phyloP scores from a whole-genome alignment of 2,797 vertebrate genomes.

The Gallinago solitaria region DNA sequence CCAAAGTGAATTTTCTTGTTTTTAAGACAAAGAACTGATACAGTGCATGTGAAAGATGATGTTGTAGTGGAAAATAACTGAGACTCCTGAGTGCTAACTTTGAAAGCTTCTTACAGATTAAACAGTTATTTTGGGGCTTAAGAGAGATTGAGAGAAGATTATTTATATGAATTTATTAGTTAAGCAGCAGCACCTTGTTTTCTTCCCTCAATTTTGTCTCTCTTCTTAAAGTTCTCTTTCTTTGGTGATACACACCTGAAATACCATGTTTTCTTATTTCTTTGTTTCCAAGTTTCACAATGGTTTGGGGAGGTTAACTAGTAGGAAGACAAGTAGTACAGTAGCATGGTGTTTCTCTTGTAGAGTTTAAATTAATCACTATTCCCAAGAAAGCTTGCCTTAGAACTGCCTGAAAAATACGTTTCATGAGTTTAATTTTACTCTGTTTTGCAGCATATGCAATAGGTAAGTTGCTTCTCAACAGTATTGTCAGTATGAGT shows the following conservation, averaged over 20 bases:
- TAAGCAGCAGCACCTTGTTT: background rate
- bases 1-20: background rate
- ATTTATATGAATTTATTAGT: constrained; percentile 41
- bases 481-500: background rate
- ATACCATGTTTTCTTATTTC: background rate
- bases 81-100: constrained; percentile 47
- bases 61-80: constrained; percentile 55
- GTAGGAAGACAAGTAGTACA: background rate
- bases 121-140: constrained; percentile 34
- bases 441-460: background rate
- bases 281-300: background rate
- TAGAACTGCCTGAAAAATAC: background rate
- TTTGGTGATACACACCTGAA: background rate
- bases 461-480: background rate
- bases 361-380: background rate
- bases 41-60: background rate
- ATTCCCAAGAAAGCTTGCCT: background rate
- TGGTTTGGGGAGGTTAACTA: background rate
- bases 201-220: background rate
- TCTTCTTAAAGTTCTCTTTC: background rate
- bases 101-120: constrained; percentile 63
- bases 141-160: constrained; percentile 33
- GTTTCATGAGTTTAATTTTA: background rate
- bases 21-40: background rate
- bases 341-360: background rate